phyloP scores from a whole-genome alignment of 2,113 vertebrate genomes.

The Cephalopholis sonnerati region DNA sequence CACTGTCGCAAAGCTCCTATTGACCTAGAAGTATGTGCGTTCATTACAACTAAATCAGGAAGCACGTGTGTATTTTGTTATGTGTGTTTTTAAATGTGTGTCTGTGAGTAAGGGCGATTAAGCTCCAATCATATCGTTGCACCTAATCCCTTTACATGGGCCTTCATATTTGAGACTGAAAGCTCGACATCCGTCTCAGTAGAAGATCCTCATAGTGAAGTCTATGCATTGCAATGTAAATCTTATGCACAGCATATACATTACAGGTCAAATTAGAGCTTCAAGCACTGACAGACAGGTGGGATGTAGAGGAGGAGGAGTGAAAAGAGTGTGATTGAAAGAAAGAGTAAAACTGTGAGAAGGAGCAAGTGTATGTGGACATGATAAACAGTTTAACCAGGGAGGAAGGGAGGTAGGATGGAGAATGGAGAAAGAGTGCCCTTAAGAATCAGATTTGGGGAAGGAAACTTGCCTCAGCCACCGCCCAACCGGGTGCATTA shows the following conservation, averaged over 20 bases:
- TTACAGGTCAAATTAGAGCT: slow-evolving; percentile 22
- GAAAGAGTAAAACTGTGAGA: neutral
- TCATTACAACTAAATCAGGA: slow-evolving; percentile 63
- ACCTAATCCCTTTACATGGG: slow-evolving; percentile 62
- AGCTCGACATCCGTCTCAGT: slow-evolving; percentile 26
- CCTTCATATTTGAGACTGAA: slow-evolving; percentile 33
- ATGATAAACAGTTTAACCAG: slow-evolving; percentile 14
- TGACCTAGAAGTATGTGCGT: slow-evolving; percentile 71
- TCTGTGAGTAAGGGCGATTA: slow-evolving; percentile 38
- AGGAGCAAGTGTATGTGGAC: slow-evolving; percentile 1
- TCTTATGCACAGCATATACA: slow-evolving; percentile 5
- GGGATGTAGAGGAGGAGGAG: slow-evolving; percentile 1
- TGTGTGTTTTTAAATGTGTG: slow-evolving; percentile 16
- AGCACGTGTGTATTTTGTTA: slow-evolving; percentile 46
- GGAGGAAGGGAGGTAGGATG: neutral
- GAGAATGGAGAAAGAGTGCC: neutral
- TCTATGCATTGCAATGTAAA: slow-evolving; percentile 19
- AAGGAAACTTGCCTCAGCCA: slow-evolving; percentile 7
- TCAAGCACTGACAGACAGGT: slow-evolving; percentile 7
- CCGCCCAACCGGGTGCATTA: neutral
- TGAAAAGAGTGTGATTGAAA: neutral
- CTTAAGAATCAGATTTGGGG: slow-evolving; percentile 5
- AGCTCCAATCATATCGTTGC: slow-evolving; percentile 55
- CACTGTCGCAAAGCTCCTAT: slow-evolving; percentile 65
- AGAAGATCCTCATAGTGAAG: neutral